phyloP scores from a whole-genome alignment of 1,140 invertebrate genomes.

The Riptortus pedestris region DNA sequence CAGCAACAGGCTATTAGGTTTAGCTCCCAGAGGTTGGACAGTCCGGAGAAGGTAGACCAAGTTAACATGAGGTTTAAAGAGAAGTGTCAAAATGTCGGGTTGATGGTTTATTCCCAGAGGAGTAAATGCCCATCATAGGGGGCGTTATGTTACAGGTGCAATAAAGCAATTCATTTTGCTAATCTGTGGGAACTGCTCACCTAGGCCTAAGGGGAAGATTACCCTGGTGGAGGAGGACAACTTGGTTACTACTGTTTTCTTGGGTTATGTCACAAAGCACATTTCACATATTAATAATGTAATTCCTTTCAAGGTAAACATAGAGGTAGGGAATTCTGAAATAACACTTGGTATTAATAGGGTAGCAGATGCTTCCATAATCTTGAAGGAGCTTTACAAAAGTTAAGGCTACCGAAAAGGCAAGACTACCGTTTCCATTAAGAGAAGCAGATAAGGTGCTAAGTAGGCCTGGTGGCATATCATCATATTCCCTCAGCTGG shows the following conservation, averaged over 20 bases:
- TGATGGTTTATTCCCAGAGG: not conserved
- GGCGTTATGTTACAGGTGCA: not conserved
- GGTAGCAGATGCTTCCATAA: not conserved
- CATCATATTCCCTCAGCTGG: not conserved
- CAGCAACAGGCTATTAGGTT: not conserved
- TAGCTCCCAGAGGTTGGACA: not conserved
- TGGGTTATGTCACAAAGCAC: not conserved
- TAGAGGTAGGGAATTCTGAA: not conserved
- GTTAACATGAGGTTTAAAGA: not conserved
- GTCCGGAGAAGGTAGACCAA: not conserved
- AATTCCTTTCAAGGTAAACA: not conserved
- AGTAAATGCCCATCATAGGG: not conserved
- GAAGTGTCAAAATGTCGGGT: not conserved
- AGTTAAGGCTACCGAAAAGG: not conserved
- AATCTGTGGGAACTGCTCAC: not conserved
- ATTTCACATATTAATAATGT: not conserved
- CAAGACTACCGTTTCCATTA: not conserved
- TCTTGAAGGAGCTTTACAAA: not conserved
- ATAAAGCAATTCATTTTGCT: not conserved
- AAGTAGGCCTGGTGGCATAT: too few relatives aligned
- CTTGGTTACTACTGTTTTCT: not conserved
- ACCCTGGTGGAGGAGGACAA: not conserved
- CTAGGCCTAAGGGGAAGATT: not conserved
- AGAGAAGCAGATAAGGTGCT: not conserved
- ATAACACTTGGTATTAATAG: not conserved